A percentile compares a stretch with the other conserved stretches of the same genome.
Evolutionary conservation across 2,113 vertebrate species (phyloP).

Genomic region (Hydropotes inermis): DNA sequence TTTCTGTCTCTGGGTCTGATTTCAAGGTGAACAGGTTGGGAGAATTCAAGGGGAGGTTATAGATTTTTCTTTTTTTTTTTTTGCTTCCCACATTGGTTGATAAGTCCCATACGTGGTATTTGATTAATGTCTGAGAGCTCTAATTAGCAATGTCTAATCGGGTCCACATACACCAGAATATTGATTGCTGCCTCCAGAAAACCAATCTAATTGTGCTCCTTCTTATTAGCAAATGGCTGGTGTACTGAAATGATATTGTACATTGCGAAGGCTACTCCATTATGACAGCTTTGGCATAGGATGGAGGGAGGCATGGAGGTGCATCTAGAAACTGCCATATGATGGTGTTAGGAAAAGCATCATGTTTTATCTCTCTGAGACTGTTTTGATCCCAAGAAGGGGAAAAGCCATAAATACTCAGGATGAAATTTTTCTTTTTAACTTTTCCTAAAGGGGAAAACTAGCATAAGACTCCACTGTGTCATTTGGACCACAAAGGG

Average conservation of each 20-base stretch:
- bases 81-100: constrained; percentile 74
- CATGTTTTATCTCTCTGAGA: neutral
- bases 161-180: constrained; percentile 75
- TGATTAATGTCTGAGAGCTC: constrained; percentile 82
- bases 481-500: neutral
- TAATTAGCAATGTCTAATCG: constrained; percentile 82
- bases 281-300: neutral
- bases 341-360: neutral
- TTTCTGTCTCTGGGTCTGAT: constrained; percentile 19
- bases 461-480: neutral
- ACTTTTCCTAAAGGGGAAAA: neutral
- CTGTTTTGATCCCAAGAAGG: neutral
- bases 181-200: constrained; percentile 82
- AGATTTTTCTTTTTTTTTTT: constrained; percentile 71
- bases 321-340: neutral
- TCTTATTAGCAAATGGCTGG: constrained; percentile 65
- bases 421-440: neutral
- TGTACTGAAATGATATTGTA: neutral
- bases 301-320: neutral
- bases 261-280: neutral
- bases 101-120: constrained; percentile 77
- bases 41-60: constrained; percentile 74
- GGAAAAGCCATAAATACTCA: neutral
- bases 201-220: constrained; percentile 79
- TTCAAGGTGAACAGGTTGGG: constrained; percentile 68